Percentiles rank a stretch among this genome's conserved stretches.
phyloP scores from a whole-genome alignment of 2,113 vertebrate genomes.

The Chamaetylas fuelleborni region DNA sequence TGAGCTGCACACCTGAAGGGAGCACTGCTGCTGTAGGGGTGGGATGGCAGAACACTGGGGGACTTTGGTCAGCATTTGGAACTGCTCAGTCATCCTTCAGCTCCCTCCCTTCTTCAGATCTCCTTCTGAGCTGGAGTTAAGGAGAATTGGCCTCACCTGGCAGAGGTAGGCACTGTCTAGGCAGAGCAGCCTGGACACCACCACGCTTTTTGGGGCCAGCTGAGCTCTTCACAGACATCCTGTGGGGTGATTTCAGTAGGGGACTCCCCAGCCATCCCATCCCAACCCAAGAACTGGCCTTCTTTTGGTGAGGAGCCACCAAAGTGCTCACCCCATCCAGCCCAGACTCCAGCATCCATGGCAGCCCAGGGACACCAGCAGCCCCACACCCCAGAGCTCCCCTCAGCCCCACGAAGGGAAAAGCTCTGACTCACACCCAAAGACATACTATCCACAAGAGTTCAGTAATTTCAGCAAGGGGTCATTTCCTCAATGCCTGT shows the following conservation, averaged over 20 bases:
- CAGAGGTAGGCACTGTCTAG: accelerated
- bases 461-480: neutral
- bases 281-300: neutral
- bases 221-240: neutral
- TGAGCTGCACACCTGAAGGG: neutral
- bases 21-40: accelerated
- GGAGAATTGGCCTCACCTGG: neutral
- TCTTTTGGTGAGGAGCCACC: neutral
- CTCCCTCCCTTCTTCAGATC: neutral
- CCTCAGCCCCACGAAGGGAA: neutral
- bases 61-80: neutral
- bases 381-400: neutral
- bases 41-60: neutral
- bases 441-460: accelerated
- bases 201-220: accelerated
- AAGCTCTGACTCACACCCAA: neutral
- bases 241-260: neutral
- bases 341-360: neutral
- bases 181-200: accelerated
- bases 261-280: neutral
- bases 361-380: neutral
- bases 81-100: neutral
- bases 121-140: accelerated
- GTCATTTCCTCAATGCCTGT: constrained; percentile 20
- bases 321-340: neutral